Evolutionary conservation across 23 tunicate genomes (phyloP), one percentile per base, ranked within the genome.

Genomic region (Styela plicata): DNA sequence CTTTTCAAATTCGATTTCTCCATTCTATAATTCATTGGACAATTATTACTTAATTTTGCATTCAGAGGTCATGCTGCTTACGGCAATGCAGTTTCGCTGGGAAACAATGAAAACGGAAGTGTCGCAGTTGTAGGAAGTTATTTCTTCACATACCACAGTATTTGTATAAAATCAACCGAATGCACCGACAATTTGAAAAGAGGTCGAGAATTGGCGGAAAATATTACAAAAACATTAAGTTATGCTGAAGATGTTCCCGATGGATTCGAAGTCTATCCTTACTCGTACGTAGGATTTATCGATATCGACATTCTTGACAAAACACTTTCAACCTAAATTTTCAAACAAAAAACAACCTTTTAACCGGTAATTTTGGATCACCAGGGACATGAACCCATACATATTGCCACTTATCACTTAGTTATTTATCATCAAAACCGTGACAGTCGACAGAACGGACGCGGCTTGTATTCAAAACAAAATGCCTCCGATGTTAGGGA

Each of bases 11-110:
- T n/a, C n/a, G n/a, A n/a, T n/a, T n/a, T n/a, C n/a, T n/a, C n/a
- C n/a, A n/a, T n/a, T n/a, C n/a, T n/a, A n/a, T n/a, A n/a, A n/a
- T n/a, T n/a, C n/a, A n/a, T n/a, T n/a, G n/a, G n/a, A n/a, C n/a
- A n/a, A n/a, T n/a, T n/a, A n/a, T n/a, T n/a, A n/a, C n/a, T n/a
- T n/a, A n/a, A n/a, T n/a, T n/a, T n/a, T n/a, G n/a, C n/a, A n/a
- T n/a, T n/a, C 84, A 90, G 99, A 10, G 99, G 99, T 0, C 97
- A 96, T 87, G 91, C 99, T 22, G 88, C 94, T 1, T 96, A 96
- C 34, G 97, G 99, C 19, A 82, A 84, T 52, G 99, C 99, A 3
- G 87, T 96, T 23, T 76, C 86, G 63, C 80, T 91, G 28, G 80
- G 75, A 22, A 25, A 75, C 5, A 82, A 86, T 70, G 85, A 64